Evolutionary conservation across 2,888 invertebrate species (phyloP).

Genomic region (Polydrusus tereticollis): DNA sequence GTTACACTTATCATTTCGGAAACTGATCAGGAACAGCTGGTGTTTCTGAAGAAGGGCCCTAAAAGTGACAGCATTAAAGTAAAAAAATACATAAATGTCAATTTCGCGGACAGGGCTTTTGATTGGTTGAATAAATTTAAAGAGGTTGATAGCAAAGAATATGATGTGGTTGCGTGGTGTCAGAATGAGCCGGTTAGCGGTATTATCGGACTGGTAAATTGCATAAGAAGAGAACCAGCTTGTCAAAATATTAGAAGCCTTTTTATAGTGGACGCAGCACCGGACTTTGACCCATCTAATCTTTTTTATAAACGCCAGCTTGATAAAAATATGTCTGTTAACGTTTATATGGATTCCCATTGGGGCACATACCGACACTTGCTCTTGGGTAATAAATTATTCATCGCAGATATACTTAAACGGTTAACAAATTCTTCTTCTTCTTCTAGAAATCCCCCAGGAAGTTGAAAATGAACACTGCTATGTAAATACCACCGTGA

Average conservation of each 20-base stretch:
- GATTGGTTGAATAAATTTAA: conserved; percentile 70
- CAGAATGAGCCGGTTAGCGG: conserved; percentile 81
- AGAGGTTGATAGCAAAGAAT: conserved; percentile 66
- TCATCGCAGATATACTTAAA: too few relatives aligned
- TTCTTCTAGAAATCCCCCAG: neutral
- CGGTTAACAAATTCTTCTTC: too few relatives aligned
- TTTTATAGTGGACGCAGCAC: conserved; percentile 65
- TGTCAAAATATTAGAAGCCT: neutral
- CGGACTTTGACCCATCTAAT: conserved; percentile 75
- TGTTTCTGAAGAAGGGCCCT: conserved; percentile 40
- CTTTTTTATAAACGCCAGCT: conserved; percentile 77
- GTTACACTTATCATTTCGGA: conserved; percentile 39
- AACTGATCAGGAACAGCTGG: conserved; percentile 41
- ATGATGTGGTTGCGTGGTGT: conserved; percentile 71
- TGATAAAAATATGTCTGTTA: conserved; percentile 81
- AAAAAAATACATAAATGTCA: neutral
- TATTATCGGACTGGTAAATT: conserved; percentile 82
- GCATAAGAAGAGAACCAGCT: conserved; percentile 74
- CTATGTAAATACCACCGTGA: conserved; percentile 80
- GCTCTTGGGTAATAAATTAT: too few relatives aligned
- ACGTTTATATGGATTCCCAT: conserved; percentile 75
- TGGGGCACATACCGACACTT: conserved; percentile 84
- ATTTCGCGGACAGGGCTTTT: conserved; percentile 2
- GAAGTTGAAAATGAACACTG: conserved; percentile 74
- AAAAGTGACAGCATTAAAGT: conserved; percentile 65